Evolutionary conservation across 2,113 vertebrate species (phyloP).

Genomic region (Phrynosoma platyrhinos): DNA sequence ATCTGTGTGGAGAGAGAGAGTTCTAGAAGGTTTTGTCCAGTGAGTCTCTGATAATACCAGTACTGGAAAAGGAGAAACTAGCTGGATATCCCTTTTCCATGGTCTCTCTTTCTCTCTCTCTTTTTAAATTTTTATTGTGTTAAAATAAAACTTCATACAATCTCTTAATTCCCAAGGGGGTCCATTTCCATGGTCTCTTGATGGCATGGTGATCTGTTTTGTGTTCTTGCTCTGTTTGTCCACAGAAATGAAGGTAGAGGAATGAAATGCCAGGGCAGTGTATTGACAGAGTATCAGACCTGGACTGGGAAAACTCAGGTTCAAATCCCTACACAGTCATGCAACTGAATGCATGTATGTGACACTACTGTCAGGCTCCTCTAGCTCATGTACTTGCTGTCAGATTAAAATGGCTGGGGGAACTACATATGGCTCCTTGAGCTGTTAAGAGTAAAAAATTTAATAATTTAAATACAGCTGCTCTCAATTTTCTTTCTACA

Average conservation of each 20-base stretch:
- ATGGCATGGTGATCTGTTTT: background rate
- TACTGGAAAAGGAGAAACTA: no score
- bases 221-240: background rate
- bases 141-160: no score
- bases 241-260: background rate
- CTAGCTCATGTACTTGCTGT: background rate
- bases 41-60: no score
- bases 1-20: background rate
- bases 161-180: no score
- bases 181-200: background rate
- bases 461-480: background rate
- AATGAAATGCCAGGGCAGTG: background rate
- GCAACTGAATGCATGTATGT: background rate
- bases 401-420: background rate
- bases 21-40: background rate
- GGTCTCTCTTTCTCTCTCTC: background rate
- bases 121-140: no score
- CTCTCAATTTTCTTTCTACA: background rate
- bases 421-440: background rate
- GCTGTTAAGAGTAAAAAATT: no score
- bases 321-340: background rate
- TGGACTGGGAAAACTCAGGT: background rate
- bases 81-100: no score
- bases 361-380: background rate
- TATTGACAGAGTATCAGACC: background rate